Base-by-base conservation (phyloP, 2,113 vertebrate genomes). In the Gymnocephalus cernua region DNA sequence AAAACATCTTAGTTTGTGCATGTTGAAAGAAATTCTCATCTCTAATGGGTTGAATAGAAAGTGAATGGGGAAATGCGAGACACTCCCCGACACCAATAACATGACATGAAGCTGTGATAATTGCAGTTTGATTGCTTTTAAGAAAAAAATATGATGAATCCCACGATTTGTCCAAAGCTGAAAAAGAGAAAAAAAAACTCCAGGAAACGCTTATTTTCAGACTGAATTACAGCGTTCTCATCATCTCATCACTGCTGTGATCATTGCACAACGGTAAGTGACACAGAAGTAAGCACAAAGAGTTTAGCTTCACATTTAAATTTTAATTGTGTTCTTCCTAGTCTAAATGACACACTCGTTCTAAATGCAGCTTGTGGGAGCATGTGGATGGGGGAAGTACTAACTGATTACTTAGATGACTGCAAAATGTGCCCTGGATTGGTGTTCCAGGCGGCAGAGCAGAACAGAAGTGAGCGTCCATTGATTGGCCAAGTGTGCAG, bases 401-500 rank as follows among this genome's bases (percentile, higher is more conserved):
- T 65, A 88, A 77, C 78, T 88, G 85, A 89, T 93, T 93, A 80
- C 81, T 89, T 80, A 78, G 84, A 89, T 78, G 86, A 88, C 66
- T 82, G 57, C 76, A 77, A 68, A 88, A 86, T 88, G 77, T 56
- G 77, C 78, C 51, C 13, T 75, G 86, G 91, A 86, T 87, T 72
- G 78, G 75, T 69, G 74, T 18, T 2, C 41, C 76, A 63, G 77
- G 83, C 76, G 7, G 73, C 70, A 66, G 89, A 91, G 79, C 79
- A 86, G 85, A 89, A 84, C 80, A 69, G 86, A 79, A 86, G 81
- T 78, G 66, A 87, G 83, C 7, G 48, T 82, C 66, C 78, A 23
- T 80, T 94, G 92, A 91, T 92, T 92, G 88, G 84, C 80, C 91
- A 80, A 92, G 91, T 90, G 88, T 91, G 86, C 85, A 89, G 88